Conservation (phyloP, 2,888 invertebrate species). For the Eupelmus urozonus region DNA sequence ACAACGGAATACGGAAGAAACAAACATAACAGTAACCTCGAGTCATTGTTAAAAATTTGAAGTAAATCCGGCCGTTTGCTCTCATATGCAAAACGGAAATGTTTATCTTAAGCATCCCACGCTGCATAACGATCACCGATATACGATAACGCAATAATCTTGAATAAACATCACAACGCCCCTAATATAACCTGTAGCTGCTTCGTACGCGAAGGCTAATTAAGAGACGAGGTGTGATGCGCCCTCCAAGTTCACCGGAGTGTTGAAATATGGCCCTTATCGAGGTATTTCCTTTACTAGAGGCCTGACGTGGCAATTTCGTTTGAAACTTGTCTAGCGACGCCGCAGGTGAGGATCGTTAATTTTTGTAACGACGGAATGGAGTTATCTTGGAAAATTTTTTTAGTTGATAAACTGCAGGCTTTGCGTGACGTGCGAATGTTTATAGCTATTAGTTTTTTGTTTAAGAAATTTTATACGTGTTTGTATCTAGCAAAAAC, state of each 20-base stretch:
- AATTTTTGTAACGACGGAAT: neutral
- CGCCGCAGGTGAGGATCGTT: slow-evolving; percentile 3
- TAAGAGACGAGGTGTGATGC: neutral
- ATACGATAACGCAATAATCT: slow-evolving; percentile 26
- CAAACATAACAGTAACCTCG: neutral
- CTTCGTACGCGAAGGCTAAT: slow-evolving; percentile 11
- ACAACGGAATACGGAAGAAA: too few relatives aligned
- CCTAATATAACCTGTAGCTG: slow-evolving; percentile 22
- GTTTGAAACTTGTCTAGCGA: neutral
- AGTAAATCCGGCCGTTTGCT: neutral
- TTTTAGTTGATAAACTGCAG: too few relatives aligned
- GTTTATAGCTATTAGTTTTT: too few relatives aligned
- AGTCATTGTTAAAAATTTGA: neutral
- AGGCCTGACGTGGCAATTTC: slow-evolving; percentile 1
- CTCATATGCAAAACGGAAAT: slow-evolving; percentile 3
- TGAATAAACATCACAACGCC: slow-evolving; percentile 22
- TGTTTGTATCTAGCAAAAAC: too few relatives aligned
- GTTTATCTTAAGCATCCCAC: neutral
- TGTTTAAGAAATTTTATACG: too few relatives aligned
- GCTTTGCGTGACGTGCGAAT: too few relatives aligned
- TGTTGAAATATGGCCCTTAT: too few relatives aligned
- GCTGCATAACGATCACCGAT: neutral
- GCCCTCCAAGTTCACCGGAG: neutral
- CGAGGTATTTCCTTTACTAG: neutral
- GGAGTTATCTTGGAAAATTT: too few relatives aligned